Evolutionary conservation across 2,113 vertebrate species (phyloP).

Genomic region (Isurus oxyrinchus): DNA sequence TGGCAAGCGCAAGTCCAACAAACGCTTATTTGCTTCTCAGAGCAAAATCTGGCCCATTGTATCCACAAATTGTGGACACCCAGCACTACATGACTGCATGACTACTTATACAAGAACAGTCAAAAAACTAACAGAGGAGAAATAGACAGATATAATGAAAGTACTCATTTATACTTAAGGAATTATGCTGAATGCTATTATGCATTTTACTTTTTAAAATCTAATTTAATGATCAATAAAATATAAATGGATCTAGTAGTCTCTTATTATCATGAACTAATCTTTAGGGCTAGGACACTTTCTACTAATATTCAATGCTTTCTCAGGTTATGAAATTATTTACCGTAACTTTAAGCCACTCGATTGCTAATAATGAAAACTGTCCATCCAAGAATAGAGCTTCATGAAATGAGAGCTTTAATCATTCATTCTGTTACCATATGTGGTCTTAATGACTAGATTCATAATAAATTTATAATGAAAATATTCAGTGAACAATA

Average conservation of each 20-base stretch:
- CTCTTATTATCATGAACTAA: not conserved
- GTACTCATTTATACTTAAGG: not conserved
- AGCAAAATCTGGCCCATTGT: not conserved
- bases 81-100: not conserved
- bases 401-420: not conserved
- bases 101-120: not conserved
- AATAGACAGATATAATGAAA: not conserved
- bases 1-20: not conserved
- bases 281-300: not conserved
- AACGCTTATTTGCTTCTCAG: not conserved
- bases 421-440: not conserved
- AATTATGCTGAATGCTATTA: not conserved
- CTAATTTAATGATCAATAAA: not conserved
- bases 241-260: not conserved
- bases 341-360: not conserved
- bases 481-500: not conserved
- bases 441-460: not conserved
- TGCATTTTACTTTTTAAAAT: not conserved
- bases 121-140: not conserved
- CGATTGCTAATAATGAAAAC: not conserved
- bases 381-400: not conserved
- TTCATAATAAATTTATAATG: not conserved
- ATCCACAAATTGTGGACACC: not conserved
- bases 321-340: not conserved
- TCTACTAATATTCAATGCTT: not conserved